These are phyloP conservation scores for Sphaeramia orbicularis DNA, from an alignment of 2,797 vertebrate genomes.

Conservation along the genomic window DNA sequence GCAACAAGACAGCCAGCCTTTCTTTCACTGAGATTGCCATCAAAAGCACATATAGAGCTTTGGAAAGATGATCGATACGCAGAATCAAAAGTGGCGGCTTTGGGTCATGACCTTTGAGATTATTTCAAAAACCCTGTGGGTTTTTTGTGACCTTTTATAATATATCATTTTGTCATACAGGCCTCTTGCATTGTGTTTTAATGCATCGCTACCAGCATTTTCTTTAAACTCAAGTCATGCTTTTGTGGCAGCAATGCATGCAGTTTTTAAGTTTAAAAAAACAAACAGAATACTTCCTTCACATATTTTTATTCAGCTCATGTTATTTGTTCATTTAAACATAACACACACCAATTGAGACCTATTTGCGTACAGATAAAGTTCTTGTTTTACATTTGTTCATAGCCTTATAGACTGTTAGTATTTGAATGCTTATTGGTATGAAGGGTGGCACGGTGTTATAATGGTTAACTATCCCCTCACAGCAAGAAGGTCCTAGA, in stretches of 20 bases:
- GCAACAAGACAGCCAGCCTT: slow-evolving; percentile 56
- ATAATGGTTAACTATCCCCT: too few species aligned
- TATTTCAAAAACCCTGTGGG: slow-evolving; percentile 45
- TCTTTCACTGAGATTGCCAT: slow-evolving; percentile 61
- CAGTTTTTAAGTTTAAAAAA: background rate
- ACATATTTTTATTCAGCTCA: too few species aligned
- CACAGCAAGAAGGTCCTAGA: too few species aligned
- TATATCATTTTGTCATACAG: slow-evolving; percentile 34
- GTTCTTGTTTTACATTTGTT: too few species aligned
- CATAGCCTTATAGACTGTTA: too few species aligned
- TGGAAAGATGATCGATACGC: slow-evolving; percentile 60
- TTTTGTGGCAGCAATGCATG: background rate
- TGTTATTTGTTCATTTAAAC: too few species aligned
- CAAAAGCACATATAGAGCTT: slow-evolving; percentile 60
- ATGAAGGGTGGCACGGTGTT: too few species aligned
- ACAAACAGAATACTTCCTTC: too few species aligned
- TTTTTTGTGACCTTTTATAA: slow-evolving; percentile 44
- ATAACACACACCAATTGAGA: too few species aligned
- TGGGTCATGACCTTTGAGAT: slow-evolving; percentile 51
- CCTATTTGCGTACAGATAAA: too few species aligned
- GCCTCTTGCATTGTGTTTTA: slow-evolving; percentile 5
- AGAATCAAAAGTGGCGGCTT: slow-evolving; percentile 45
- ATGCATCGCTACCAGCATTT: background rate
- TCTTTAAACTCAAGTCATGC: background rate
- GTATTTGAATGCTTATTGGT: too few species aligned